Conservation (phyloP, 2,888 invertebrate genomes). For the Drosophila yooni region DNA sequence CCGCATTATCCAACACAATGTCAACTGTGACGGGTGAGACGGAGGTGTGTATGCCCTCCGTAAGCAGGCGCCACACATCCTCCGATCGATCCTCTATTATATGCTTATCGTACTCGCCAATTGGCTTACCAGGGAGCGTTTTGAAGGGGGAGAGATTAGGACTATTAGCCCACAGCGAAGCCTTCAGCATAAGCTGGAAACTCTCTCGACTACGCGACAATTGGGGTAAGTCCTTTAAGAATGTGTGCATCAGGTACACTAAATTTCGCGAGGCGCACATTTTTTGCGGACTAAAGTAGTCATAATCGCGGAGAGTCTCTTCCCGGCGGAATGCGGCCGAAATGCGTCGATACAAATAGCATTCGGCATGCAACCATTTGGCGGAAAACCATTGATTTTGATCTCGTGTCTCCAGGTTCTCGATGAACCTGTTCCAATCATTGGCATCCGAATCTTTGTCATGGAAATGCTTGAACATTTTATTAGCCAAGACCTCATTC, state of each 20-base stretch:
- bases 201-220: slow-evolving; percentile 25
- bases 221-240: slow-evolving; percentile 27
- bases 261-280: slow-evolving; percentile 86
- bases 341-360: slow-evolving; percentile 93
- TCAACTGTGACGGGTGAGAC: slow-evolving; percentile 87
- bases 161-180: slow-evolving; percentile 97
- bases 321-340: slow-evolving; percentile 88
- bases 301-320: slow-evolving; percentile 87
- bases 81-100: slow-evolving; percentile 88
- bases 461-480: slow-evolving; percentile 87
- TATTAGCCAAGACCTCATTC: slow-evolving; percentile 95
- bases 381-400: slow-evolving; percentile 89
- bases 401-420: slow-evolving; percentile 80
- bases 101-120: slow-evolving; percentile 86
- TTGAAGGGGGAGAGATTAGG: slow-evolving; percentile 94
- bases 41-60: slow-evolving; percentile 4
- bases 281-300: slow-evolving; percentile 92
- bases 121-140: slow-evolving; percentile 86
- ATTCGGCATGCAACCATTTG: slow-evolving; percentile 95
- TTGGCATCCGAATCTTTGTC: slow-evolving; percentile 71
- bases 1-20: slow-evolving; percentile 95
- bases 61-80: slow-evolving; percentile 86
- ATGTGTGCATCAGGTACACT: slow-evolving; percentile 49
- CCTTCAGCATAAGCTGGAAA: slow-evolving; percentile 76
- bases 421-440: slow-evolving; percentile 86